Percentiles rank a stretch among this genome's conserved stretches.
Conservation (phyloP, 35 echinoderm and acorn worm species). For the Apostichopus parvimensis region DNA sequence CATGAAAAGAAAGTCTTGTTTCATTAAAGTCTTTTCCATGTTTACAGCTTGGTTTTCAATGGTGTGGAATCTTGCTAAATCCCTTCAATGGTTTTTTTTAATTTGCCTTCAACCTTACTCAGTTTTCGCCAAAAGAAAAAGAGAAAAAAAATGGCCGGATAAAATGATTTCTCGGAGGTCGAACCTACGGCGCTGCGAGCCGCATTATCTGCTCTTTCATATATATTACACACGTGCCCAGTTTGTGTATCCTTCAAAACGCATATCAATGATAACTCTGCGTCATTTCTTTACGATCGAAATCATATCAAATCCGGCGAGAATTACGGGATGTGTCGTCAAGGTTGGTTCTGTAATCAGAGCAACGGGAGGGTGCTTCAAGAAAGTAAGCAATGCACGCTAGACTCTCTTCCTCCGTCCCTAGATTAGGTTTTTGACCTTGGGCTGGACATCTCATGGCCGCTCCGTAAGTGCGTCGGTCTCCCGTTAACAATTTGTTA, state of each 20-base stretch:
- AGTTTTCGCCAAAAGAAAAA: neutral
- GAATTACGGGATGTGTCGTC: neutral
- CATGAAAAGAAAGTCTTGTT: too few relatives aligned
- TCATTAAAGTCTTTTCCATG: too few relatives aligned
- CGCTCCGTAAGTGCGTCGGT: neutral
- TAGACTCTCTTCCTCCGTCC: neutral
- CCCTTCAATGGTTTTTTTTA: too few relatives aligned
- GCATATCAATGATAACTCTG: neutral
- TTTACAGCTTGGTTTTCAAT: too few relatives aligned
- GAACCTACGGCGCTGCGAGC: neutral
- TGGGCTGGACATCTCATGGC: conserved; percentile 10
- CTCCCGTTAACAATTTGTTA: neutral
- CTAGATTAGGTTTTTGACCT: conserved; percentile 3
- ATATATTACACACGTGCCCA: too few relatives aligned
- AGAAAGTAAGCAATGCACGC: neutral
- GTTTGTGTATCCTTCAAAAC: neutral
- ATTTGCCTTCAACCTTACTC: neutral
- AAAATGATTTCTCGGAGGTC: neutral
- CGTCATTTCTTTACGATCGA: neutral
- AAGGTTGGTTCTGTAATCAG: neutral
- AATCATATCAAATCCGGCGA: neutral
- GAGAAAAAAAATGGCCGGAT: neutral
- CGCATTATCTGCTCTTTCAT: neutral
- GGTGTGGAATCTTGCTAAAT: too few relatives aligned
- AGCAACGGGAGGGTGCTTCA: neutral